phyloP scores from a whole-genome alignment of 2,113 vertebrate genomes.

The Scolopax mira region DNA sequence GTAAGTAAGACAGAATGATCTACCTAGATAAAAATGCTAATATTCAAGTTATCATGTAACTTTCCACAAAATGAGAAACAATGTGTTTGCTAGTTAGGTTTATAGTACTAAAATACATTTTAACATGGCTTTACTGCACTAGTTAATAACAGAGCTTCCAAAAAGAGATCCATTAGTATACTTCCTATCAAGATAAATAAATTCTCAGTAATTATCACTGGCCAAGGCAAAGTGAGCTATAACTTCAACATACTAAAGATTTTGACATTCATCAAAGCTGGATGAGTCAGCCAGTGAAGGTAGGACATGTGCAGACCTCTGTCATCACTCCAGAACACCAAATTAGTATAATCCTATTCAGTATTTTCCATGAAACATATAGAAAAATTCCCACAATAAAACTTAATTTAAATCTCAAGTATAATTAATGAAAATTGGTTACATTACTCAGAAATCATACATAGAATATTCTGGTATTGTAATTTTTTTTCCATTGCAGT shows the following conservation, averaged over 20 bases:
- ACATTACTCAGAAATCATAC: background rate
- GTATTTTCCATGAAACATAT: background rate
- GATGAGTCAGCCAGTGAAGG: background rate
- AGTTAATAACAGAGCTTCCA: background rate
- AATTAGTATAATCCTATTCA: background rate
- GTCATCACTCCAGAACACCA: background rate
- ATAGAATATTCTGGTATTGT: background rate
- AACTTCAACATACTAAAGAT: background rate
- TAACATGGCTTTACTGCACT: background rate
- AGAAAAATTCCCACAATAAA: background rate
- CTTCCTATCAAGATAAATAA: background rate
- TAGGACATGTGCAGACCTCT: background rate
- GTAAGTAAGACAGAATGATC: background rate
- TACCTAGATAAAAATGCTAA: background rate
- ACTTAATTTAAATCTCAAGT: background rate
- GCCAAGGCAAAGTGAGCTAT: background rate
- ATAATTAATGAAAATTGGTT: background rate
- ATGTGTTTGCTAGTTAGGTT: background rate
- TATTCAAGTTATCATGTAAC: background rate
- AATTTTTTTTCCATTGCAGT: background rate
- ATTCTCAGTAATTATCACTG: background rate
- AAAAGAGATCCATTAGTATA: background rate
- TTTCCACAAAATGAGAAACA: background rate
- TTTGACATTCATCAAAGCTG: background rate
- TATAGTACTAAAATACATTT: background rate